Percentiles rank a stretch among this genome's conserved stretches.
phyloP scores from a whole-genome alignment of 30 jellyfish, hydroid and myxozoan genomes.

The Rhopilema esculentum region DNA sequence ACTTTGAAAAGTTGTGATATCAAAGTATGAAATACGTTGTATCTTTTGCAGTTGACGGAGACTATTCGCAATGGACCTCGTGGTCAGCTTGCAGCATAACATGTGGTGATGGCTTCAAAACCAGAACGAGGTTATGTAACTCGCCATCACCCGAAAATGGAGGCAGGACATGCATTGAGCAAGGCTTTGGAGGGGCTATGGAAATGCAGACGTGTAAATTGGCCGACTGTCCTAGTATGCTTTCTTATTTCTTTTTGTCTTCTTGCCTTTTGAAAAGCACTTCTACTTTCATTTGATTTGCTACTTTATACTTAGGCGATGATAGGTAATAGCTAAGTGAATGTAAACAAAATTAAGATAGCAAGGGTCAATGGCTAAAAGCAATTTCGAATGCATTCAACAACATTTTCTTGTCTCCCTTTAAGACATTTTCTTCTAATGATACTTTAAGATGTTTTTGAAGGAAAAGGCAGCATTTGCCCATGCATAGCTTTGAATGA shows the following conservation, averaged over 20 bases:
- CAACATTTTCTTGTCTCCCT: too few relatives aligned
- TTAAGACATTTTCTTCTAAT: too few relatives aligned
- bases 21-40: not conserved
- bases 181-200: constrained; percentile 83
- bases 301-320: too few relatives aligned
- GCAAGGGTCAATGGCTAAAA: too few relatives aligned
- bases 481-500: too few relatives aligned
- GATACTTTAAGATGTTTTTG: too few relatives aligned
- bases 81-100: constrained; percentile 94
- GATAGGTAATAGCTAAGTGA: too few relatives aligned
- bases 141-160: constrained; percentile 98
- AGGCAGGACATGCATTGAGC: constrained; percentile 95
- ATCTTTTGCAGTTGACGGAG: constrained; percentile 89
- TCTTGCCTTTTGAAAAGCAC: too few relatives aligned
- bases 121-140: constrained; percentile 86
- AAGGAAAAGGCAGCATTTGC: too few relatives aligned
- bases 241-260: not conserved
- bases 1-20: not conserved
- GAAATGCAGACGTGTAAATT: constrained; percentile 76
- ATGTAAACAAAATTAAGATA: too few relatives aligned
- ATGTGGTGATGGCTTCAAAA: constrained; percentile 85
- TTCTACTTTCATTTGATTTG: too few relatives aligned
- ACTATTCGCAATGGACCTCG: constrained; percentile 87
- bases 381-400: too few relatives aligned
- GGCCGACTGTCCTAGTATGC: constrained; percentile 68